These are phyloP conservation scores for Lathronympha strigana DNA, from an alignment of 2,888 invertebrate species.

Conservation along the genomic window DNA sequence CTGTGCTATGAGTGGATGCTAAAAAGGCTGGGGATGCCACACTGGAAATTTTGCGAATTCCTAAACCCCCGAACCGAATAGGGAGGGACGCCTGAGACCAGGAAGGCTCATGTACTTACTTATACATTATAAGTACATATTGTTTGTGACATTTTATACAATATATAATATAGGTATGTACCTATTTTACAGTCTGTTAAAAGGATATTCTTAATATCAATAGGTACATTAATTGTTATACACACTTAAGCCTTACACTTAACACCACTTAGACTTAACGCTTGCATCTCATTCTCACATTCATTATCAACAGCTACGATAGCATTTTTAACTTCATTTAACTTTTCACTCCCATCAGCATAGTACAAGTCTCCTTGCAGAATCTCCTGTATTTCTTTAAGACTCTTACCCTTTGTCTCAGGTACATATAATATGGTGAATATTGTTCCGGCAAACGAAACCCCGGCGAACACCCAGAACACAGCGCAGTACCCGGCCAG, in stretches of 20 bases:
- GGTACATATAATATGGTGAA: slow-evolving; percentile 80
- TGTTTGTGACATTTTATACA: too few relatives aligned
- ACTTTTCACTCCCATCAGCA: slow-evolving; percentile 46
- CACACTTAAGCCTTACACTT: slow-evolving; percentile 15
- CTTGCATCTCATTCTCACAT: slow-evolving; percentile 42
- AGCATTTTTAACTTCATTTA: slow-evolving; percentile 42
- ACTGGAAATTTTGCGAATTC: too few relatives aligned
- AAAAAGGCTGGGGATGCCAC: too few relatives aligned
- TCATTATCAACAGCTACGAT: slow-evolving; percentile 20
- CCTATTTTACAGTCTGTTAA: too few relatives aligned
- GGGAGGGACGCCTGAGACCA: too few relatives aligned
- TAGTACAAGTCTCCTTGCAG: slow-evolving; percentile 69
- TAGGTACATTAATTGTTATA: neutral
- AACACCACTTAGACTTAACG: slow-evolving; percentile 12
- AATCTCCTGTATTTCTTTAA: slow-evolving; percentile 81
- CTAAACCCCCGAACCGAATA: too few relatives aligned
- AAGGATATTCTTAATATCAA: neutral
- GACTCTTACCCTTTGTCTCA: slow-evolving; percentile 83
- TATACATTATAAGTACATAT: too few relatives aligned
- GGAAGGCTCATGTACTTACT: too few relatives aligned
- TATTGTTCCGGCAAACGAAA: slow-evolving; percentile 72
- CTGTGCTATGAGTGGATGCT: too few relatives aligned
- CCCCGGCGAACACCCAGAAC: slow-evolving; percentile 74
- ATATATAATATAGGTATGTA: too few relatives aligned
- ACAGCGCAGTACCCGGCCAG: slow-evolving; percentile 72